Evolutionary conservation across 2,888 invertebrate species (phyloP).

Genomic region (Xiphydria camelus): DNA sequence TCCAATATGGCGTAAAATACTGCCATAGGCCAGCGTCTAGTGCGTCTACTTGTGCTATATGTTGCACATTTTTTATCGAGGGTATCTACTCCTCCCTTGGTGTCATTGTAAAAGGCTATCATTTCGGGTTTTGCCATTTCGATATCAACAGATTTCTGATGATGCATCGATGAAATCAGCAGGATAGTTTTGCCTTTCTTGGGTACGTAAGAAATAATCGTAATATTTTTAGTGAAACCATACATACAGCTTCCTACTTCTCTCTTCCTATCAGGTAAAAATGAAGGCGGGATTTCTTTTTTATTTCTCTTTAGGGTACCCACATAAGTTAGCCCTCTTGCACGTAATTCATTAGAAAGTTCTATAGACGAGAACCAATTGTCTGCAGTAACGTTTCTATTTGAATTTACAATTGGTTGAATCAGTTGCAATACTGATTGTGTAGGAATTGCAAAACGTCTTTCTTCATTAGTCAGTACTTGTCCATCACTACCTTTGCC

Average conservation of each 20-base stretch:
- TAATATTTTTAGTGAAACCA: slow-evolving; percentile 27
- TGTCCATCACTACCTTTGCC: slow-evolving; percentile 16
- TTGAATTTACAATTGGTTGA: slow-evolving; percentile 17
- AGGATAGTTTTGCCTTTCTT: slow-evolving; percentile 28
- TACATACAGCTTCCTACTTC: slow-evolving; percentile 19
- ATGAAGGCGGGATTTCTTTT: slow-evolving; percentile 32
- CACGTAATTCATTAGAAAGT: slow-evolving; percentile 13
- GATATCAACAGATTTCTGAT: slow-evolving; percentile 19
- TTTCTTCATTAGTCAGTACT: slow-evolving; percentile 11
- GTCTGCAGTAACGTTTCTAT: slow-evolving; percentile 28
- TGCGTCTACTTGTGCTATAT: too few species aligned
- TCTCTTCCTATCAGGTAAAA: slow-evolving; percentile 28
- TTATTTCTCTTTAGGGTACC: slow-evolving; percentile 27
- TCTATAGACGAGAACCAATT: too few species aligned
- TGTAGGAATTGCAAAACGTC: slow-evolving; percentile 20
- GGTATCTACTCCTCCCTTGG: too few species aligned
- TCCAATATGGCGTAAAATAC: slow-evolving; percentile 28
- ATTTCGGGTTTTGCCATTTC: slow-evolving; percentile 29
- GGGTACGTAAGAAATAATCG: too few species aligned
- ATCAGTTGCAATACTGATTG: slow-evolving; percentile 21
- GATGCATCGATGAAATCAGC: slow-evolving; percentile 31
- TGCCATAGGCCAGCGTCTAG: too few species aligned
- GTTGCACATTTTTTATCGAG: too few species aligned
- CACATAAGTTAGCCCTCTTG: slow-evolving; percentile 20
- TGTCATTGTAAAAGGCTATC: slow-evolving; percentile 31